Conservation (phyloP, 2,113 vertebrate species). For the Campylomormyrus tamandua region DNA sequence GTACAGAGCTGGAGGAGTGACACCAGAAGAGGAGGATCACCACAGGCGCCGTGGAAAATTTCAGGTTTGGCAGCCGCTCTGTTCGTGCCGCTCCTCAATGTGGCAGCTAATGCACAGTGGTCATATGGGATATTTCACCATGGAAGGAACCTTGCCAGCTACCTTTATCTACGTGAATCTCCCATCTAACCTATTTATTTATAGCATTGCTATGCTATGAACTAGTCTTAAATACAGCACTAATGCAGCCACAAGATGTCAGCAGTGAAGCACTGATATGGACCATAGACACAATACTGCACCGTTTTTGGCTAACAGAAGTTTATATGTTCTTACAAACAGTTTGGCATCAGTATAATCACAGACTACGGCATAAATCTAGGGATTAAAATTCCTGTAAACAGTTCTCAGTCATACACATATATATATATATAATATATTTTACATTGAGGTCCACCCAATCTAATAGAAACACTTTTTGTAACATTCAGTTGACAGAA, state of each 20-base stretch:
- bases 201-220: not conserved
- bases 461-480: not conserved
- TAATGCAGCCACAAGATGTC: slow-evolving; percentile 11
- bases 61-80: not conserved
- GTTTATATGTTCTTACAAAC: not conserved
- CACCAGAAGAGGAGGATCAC: not conserved
- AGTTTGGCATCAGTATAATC: not conserved
- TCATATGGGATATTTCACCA: not conserved
- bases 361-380: not conserved
- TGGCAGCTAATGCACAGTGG: not conserved
- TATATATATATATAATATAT: no score
- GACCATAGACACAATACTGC: not conserved
- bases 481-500: not conserved
- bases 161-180: not conserved
- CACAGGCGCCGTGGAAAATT: not conserved
- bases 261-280: not conserved
- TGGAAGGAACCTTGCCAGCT: not conserved
- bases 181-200: not conserved
- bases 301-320: not conserved
- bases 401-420: not conserved
- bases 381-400: not conserved
- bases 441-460: not conserved
- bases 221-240: not conserved
- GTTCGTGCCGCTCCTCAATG: not conserved
- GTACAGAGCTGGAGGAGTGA: not conserved